A percentile compares a stretch with the other conserved stretches of the same genome.
Conservation (phyloP, 1,140 invertebrate species). For the Drosophila persimilis region DNA sequence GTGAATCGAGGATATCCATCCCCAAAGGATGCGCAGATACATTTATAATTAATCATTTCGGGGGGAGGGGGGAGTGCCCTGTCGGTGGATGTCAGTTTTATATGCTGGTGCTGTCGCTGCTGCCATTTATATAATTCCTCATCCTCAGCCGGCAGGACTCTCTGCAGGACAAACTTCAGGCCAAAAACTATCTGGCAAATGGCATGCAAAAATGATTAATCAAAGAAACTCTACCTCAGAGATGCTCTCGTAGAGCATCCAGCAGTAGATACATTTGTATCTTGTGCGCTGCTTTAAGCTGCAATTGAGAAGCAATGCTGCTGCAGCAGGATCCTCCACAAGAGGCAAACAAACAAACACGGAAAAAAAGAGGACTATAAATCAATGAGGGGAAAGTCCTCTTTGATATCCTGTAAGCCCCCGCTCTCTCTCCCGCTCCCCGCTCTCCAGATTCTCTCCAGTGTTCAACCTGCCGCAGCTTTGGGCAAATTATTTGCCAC, state of each 20-base stretch:
- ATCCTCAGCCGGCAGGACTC: constrained; percentile 26
- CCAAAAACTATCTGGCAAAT: constrained; percentile 58
- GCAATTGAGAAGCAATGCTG: constrained; percentile 38
- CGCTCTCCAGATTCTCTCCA: background rate
- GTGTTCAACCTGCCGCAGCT: constrained; percentile 74
- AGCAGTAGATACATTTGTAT: constrained; percentile 34
- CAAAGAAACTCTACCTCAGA: constrained; percentile 30
- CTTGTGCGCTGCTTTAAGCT: constrained; percentile 40
- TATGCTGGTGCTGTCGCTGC: constrained; percentile 77
- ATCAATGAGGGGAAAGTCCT: constrained; percentile 70
- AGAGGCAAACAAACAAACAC: constrained; percentile 1
- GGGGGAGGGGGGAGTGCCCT: constrained; percentile 1
- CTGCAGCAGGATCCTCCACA: background rate
- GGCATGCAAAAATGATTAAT: constrained; percentile 68
- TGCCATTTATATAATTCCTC: constrained; percentile 67
- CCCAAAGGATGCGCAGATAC: no score
- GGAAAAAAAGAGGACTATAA: constrained; percentile 60
- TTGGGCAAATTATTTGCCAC: constrained; percentile 81
- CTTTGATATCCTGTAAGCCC: constrained; percentile 63
- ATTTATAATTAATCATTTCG: constrained; percentile 71
- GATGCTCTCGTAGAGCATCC: constrained; percentile 13
- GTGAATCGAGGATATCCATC: background rate
- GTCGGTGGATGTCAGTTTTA: constrained; percentile 79
- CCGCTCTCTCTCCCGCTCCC: background rate
- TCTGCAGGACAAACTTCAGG: constrained; percentile 55